A percentile compares a stretch with the other conserved stretches of the same genome.
These are phyloP conservation scores for Myotis daubentonii DNA, from an alignment of 2,797 vertebrate species.

Conservation along the genomic window DNA sequence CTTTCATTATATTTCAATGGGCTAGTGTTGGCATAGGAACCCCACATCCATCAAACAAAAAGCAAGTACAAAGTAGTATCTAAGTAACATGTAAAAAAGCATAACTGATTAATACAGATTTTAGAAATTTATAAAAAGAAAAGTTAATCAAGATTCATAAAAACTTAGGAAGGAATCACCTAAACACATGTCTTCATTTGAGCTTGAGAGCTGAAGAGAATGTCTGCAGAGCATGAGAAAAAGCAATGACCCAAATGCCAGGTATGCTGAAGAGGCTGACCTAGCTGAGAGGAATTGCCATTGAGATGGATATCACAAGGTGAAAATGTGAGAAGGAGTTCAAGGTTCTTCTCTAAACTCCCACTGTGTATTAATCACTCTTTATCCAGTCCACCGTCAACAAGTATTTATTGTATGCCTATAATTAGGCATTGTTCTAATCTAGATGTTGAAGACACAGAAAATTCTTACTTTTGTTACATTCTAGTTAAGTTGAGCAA, in stretches of 20 bases:
- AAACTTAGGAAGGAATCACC: neutral
- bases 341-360: neutral
- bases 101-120: neutral
- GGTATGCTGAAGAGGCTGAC: neutral
- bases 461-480: neutral
- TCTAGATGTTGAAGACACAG: neutral
- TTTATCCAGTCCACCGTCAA: neutral
- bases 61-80: neutral
- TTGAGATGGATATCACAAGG: neutral
- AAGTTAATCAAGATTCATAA: neutral
- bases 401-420: neutral
- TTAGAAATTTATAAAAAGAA: constrained; percentile 10
- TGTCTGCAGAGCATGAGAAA: neutral
- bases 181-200: neutral
- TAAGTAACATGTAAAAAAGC: neutral
- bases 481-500: neutral
- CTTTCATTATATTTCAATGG: neutral
- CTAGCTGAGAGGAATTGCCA: neutral
- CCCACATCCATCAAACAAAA: neutral
- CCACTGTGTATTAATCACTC: neutral
- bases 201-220: neutral
- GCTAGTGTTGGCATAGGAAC: neutral
- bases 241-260: neutral
- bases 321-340: neutral
- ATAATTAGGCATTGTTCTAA: neutral